A percentile compares a stretch with the other conserved stretches of the same genome.
Conservation (phyloP, 30 jellyfish, hydroid and myxozoan species). For the Catostylus mosaicus region DNA sequence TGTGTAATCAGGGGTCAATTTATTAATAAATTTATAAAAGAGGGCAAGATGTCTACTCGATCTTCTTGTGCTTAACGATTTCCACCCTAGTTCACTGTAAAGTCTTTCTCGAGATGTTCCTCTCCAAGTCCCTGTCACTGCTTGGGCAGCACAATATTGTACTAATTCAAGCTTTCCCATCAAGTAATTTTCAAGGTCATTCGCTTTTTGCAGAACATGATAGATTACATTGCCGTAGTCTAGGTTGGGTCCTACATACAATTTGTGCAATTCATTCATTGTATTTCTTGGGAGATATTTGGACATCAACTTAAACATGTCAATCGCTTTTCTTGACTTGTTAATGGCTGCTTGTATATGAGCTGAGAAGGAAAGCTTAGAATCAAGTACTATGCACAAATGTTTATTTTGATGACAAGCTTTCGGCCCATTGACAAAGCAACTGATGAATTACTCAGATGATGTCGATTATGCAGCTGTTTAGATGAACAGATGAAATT, state of each 20-base stretch:
- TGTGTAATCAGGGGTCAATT: constrained; percentile 1
- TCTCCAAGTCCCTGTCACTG: background rate
- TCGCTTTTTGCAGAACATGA: background rate
- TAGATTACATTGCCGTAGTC: background rate
- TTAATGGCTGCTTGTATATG: background rate
- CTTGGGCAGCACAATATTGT: background rate
- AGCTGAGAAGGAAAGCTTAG: background rate
- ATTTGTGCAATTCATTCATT: background rate
- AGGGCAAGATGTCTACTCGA: constrained; percentile 3
- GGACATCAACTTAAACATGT: background rate
- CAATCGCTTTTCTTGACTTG: background rate
- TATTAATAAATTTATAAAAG: background rate
- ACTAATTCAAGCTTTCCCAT: background rate
- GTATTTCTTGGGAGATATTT: constrained; percentile 1
- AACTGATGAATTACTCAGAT: constrained; percentile 11
- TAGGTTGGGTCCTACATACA: background rate
- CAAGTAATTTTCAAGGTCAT: background rate
- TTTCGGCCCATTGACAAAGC: constrained; percentile 9
- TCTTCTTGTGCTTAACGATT: background rate
- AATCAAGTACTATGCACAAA: too few relatives aligned
- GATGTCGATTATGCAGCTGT: constrained; percentile 29
- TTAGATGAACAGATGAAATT: constrained; percentile 30
- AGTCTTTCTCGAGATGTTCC: background rate
- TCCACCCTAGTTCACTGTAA: background rate
- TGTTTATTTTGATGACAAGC: too few relatives aligned